Base-by-base conservation (phyloP, 2,888 invertebrate species). In the Tupiocoris notatus region DNA sequence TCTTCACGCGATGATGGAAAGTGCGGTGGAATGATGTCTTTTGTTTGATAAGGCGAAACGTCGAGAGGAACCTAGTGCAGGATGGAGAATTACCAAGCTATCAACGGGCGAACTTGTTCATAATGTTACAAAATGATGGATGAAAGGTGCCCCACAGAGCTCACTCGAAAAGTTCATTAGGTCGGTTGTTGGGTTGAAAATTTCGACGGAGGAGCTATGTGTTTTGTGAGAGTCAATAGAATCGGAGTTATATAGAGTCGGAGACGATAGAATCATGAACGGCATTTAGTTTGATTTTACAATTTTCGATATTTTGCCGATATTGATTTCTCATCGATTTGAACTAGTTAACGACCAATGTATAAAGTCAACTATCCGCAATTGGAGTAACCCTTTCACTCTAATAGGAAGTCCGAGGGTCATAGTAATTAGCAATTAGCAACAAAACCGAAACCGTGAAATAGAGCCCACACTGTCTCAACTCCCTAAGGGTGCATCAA, bases 371-470 rank as follows among this genome's bases (percentile, higher is more conserved):
- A n/a, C n/a, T n/a, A n/a, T n/a, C n/a, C n/a, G n/a, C n/a, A n/a
- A n/a, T n/a, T n/a, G n/a, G n/a, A n/a, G n/a, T n/a, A 39, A 39
- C 39, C 39, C 39, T 39, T 39, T 39, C 39, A 39, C 39, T 39
- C 39, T 39, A 39, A 39, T 39, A 39, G 39, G 39, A 39, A 12
- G 39, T 39, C 39, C 39, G 12, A 39, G 39, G 39, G 39, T 39
- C 39, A 39, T 17, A 61, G 21, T 17, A 61, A 20, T 61, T 61
- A 61, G 21, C 61, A 20, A 65, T 39, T 39, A 17, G 20, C 65
- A 65, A 65, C 65, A 67, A 67, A 64, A 54, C 57, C 70, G 61
- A 61, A 58, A 59, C 70, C 70, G 70, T 70, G 70, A 70, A 70
- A 70, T 70, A 59, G 59, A 22, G 24, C 61, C 20, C 70, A 70